Percentiles rank a stretch among this genome's conserved stretches.
phyloP scores from a whole-genome alignment of 2,113 vertebrate species.

The Myocastor coypus region DNA sequence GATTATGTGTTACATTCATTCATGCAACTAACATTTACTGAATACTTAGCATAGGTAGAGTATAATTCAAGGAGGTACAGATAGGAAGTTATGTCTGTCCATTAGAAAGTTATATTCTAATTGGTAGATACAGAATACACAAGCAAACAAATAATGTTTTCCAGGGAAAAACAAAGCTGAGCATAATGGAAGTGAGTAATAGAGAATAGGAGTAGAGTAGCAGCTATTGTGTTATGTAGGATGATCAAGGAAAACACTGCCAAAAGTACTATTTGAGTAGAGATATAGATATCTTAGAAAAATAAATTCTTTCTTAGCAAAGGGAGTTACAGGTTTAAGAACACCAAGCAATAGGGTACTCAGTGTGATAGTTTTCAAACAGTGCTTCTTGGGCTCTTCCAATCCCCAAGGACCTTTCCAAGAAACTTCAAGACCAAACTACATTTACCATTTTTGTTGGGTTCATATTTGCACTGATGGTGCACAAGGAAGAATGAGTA shows the following conservation, averaged over 20 bases:
- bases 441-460: background rate
- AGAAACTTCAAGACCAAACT: background rate
- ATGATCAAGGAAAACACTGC: background rate
- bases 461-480: background rate
- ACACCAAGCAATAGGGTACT: background rate
- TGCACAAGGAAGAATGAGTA: background rate
- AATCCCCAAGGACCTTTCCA: background rate
- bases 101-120: background rate
- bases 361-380: background rate
- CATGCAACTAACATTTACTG: background rate
- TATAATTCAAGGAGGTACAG: background rate
- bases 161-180: background rate
- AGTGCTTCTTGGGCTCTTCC: background rate
- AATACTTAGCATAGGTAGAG: background rate
- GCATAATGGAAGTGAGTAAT: background rate
- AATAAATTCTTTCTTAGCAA: constrained; percentile 4
- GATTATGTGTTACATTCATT: background rate
- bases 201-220: background rate
- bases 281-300: background rate
- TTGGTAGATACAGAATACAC: background rate
- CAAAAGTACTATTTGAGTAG: background rate
- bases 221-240: background rate
- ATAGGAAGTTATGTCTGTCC: background rate
- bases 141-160: background rate
- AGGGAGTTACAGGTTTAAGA: background rate